Percentiles rank a stretch among this genome's conserved stretches.
Conservation (phyloP, 2,888 invertebrate species). For the Drosophila mimetica region DNA sequence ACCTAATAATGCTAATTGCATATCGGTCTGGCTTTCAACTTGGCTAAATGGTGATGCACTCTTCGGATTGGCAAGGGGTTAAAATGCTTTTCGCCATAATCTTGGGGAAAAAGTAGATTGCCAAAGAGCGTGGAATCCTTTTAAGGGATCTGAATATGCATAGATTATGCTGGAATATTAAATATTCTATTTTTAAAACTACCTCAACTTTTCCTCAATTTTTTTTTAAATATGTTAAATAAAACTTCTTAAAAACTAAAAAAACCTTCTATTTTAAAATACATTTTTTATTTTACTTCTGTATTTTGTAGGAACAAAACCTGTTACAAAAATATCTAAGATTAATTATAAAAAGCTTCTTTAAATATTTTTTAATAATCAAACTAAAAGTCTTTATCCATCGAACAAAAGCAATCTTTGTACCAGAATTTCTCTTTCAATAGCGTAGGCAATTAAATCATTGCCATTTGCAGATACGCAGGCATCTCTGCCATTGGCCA, state of each 20-base stretch:
- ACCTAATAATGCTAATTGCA: conserved; percentile 62
- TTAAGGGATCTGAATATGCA: background rate
- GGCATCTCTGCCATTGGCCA: background rate
- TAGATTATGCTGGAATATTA: too few species aligned
- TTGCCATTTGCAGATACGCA: conserved; percentile 24
- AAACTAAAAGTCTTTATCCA: background rate
- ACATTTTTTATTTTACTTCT: background rate
- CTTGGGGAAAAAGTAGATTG: background rate
- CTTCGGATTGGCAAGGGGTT: background rate
- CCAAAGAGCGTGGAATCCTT: background rate
- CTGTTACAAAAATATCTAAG: background rate
- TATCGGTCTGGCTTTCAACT: conserved; percentile 14
- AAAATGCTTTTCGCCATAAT: background rate
- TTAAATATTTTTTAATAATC: background rate
- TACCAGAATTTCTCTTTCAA: background rate
- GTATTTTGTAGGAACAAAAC: background rate
- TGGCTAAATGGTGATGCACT: conserved; percentile 28
- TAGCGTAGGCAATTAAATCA: conserved; percentile 24
- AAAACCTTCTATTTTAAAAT: too few species aligned
- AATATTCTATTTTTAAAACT: too few species aligned
- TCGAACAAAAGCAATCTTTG: background rate
- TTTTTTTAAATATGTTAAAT: too few species aligned
- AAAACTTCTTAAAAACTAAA: too few species aligned
- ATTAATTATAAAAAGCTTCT: background rate
- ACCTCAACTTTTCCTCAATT: too few species aligned